These are phyloP conservation scores for Mormyrus proboscirostris DNA, from an alignment of 2,797 vertebrate species.

Conservation along the genomic window DNA sequence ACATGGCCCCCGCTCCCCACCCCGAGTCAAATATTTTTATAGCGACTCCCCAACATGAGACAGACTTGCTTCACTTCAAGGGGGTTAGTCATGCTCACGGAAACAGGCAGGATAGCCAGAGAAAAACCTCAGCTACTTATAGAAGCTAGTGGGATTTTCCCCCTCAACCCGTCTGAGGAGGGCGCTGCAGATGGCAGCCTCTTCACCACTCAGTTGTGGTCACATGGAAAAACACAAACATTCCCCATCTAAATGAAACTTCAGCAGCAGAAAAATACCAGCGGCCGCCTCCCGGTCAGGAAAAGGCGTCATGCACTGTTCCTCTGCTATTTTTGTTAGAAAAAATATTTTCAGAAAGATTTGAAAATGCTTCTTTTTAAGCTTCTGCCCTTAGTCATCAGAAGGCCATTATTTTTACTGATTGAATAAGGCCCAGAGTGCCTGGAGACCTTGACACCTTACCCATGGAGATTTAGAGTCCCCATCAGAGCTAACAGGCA, in stretches of 20 bases:
- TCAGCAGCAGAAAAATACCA: conserved; percentile 47
- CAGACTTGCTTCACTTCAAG: conserved; percentile 49
- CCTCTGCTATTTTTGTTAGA: conserved; percentile 63
- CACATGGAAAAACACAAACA: conserved; percentile 45
- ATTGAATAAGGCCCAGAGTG: conserved; percentile 62
- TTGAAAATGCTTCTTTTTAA: conserved; percentile 59
- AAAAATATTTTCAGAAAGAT: conserved; percentile 63
- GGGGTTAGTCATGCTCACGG: conserved; percentile 19
- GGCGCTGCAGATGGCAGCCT: conserved; percentile 48
- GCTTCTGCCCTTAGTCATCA: conserved; percentile 50
- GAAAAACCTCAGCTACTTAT: conserved; percentile 61
- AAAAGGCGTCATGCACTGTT: conserved; percentile 50
- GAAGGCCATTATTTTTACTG: conserved; percentile 45
- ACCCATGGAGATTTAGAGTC: conserved; percentile 46
- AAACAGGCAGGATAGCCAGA: conserved; percentile 42
- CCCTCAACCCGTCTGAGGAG: conserved; percentile 42
- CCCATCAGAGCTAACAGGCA: conserved; percentile 39
- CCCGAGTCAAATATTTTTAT: conserved; percentile 57
- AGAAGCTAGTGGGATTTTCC: conserved; percentile 41
- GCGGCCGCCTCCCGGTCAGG: conserved; percentile 42
- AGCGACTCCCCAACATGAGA: conserved; percentile 51
- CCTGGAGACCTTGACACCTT: conserved; percentile 46
- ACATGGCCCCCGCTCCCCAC: not conserved
- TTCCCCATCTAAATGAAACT: conserved; percentile 53
- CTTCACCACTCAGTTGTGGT: conserved; percentile 56